Conservation (phyloP, 2,888 invertebrate species). For the Listrodromus nycthemerus region DNA sequence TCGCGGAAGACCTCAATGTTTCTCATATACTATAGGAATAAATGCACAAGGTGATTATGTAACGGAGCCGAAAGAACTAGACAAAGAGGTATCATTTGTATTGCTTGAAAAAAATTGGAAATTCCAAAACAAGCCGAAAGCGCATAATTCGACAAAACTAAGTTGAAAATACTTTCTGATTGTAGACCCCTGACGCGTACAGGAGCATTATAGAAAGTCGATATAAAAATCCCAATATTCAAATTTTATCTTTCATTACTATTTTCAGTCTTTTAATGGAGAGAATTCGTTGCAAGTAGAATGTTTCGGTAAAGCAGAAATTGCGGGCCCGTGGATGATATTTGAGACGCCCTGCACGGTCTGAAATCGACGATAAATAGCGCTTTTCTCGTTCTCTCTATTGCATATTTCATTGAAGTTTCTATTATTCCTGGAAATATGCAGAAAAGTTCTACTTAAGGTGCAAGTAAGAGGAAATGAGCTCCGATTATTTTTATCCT, state of each 20-base stretch:
- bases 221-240: too few species aligned
- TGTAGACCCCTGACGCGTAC: too few species aligned
- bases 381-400: not conserved
- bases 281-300: not conserved
- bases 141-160: too few species aligned
- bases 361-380: constrained; percentile 3
- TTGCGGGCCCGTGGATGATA: not conserved
- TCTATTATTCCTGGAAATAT: not conserved
- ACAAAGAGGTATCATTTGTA: too few species aligned
- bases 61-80: too few species aligned
- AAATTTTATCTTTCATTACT: constrained; percentile 1
- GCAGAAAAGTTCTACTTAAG: not conserved
- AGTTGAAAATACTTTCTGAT: too few species aligned
- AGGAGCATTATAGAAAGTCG: too few species aligned
- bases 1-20: too few species aligned
- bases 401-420: constrained; percentile 12
- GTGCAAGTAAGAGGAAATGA: not conserved
- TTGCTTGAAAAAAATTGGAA: too few species aligned
- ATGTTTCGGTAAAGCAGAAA: not conserved
- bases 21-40: too few species aligned
- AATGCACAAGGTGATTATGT: too few species aligned
- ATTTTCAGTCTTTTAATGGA: not conserved
- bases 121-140: too few species aligned
- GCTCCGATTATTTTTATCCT: not conserved
- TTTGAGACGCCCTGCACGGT: not conserved